Evolutionary conservation across 1,140 invertebrate genomes (phyloP).

Genomic region (Anoplophora glabripennis): DNA sequence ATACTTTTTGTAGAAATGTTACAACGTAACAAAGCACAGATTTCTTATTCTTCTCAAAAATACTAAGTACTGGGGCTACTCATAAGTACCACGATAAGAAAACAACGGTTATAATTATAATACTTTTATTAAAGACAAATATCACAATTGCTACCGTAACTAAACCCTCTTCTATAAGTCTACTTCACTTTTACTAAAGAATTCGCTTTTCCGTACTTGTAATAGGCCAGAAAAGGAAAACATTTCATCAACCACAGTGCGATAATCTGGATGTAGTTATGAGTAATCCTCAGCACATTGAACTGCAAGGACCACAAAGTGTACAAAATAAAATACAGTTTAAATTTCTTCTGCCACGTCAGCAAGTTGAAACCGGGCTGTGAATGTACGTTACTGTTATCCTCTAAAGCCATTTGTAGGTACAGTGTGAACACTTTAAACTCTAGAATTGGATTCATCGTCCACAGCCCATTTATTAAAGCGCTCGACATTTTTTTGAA

Average conservation of each 20-base stretch:
- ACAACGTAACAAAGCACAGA: too few relatives aligned
- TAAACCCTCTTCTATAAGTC: too few relatives aligned
- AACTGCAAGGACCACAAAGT: conserved; percentile 9
- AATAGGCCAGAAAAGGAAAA: conserved; percentile 42
- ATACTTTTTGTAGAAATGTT: too few relatives aligned
- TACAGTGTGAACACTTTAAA: conserved; percentile 28
- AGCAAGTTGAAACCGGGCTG: conserved; percentile 1
- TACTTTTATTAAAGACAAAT: too few relatives aligned
- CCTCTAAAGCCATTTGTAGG: conserved; percentile 22
- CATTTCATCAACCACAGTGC: conserved; percentile 37
- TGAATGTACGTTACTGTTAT: not conserved
- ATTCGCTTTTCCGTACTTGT: conserved; percentile 33
- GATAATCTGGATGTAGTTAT: conserved; percentile 24
- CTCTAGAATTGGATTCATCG: conserved; percentile 37
- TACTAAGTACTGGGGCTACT: too few relatives aligned
- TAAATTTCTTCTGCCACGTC: not conserved
- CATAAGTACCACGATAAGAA: too few relatives aligned
- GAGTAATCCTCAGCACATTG: conserved; percentile 25
- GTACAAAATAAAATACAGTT: not conserved
- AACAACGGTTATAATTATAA: too few relatives aligned
- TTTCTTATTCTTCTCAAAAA: too few relatives aligned
- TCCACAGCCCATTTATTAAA: conserved; percentile 39
- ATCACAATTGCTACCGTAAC: too few relatives aligned
- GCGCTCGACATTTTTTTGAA: conserved; percentile 34
- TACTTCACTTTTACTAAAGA: conserved; percentile 12